Percentiles rank a stretch among this genome's conserved stretches.
These are phyloP conservation scores for Linyphia triangularis DNA, from an alignment of 2,888 invertebrate species.

Conservation along the genomic window DNA sequence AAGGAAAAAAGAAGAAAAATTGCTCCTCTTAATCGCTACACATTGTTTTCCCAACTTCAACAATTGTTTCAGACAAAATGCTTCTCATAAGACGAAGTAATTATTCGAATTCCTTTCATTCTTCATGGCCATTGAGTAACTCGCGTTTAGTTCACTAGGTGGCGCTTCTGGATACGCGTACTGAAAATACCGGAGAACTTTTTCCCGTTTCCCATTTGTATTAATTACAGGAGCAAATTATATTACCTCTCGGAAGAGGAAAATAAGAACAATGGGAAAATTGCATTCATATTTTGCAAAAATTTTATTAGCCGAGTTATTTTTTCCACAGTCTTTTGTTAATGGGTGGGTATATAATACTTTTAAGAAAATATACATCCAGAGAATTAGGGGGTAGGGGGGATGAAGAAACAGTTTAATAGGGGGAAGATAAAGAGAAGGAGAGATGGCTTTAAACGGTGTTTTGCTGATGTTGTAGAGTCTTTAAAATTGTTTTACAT, in stretches of 20 bases:
- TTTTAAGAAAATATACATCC: conserved; percentile 12
- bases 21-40: conserved; percentile 10
- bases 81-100: conserved; percentile 50
- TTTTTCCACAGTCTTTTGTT: conserved; percentile 13
- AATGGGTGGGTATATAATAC: conserved; percentile 24
- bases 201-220: conserved; percentile 30
- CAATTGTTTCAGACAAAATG: conserved; percentile 59
- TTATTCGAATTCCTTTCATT: conserved; percentile 69
- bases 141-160: conserved; percentile 22
- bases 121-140: conserved; percentile 43
- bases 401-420: neutral
- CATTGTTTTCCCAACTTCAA: conserved; percentile 55
- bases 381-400: neutral
- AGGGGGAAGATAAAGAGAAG: neutral
- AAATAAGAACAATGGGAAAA: conserved; percentile 12
- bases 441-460: neutral
- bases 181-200: conserved; percentile 3
- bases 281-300: conserved; percentile 31
- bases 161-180: conserved; percentile 10
- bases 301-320: conserved; percentile 30
- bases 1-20: conserved; percentile 1
- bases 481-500: neutral
- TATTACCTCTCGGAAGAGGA: neutral
- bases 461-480: conserved; percentile 1
- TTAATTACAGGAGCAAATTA: conserved; percentile 40